Evolutionary conservation across 2,113 vertebrate genomes (phyloP).

Genomic region (Oostethus manadensis): DNA sequence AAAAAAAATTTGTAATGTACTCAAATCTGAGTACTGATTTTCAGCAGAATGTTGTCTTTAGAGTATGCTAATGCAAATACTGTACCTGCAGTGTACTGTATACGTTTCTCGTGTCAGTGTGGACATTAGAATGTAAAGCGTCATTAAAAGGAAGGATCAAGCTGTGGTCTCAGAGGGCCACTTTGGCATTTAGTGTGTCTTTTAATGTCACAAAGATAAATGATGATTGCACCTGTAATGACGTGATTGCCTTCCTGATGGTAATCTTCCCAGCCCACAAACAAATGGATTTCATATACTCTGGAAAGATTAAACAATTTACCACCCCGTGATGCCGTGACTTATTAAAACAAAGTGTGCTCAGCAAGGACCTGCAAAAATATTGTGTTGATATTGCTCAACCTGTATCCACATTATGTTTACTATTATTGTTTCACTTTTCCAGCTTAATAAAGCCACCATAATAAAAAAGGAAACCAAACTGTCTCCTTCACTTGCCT

Average conservation of each 20-base stretch:
- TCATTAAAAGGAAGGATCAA: constrained; percentile 56
- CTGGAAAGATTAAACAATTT: constrained; percentile 72
- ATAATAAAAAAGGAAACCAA: too few species aligned
- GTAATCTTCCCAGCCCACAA: constrained; percentile 65
- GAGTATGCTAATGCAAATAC: not conserved
- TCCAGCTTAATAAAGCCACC: too few species aligned
- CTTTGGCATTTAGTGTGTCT: constrained; percentile 62
- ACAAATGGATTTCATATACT: constrained; percentile 77
- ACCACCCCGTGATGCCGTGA: constrained; percentile 63
- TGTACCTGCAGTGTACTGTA: not conserved
- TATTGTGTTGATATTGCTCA: constrained; percentile 36
- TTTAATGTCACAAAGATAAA: constrained; percentile 66
- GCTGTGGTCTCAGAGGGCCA: constrained; percentile 57
- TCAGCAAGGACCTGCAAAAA: constrained; percentile 42
- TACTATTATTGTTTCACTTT: too few species aligned
- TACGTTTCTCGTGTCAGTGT: constrained; percentile 2
- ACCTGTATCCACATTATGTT: constrained; percentile 33
- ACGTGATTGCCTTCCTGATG: constrained; percentile 62
- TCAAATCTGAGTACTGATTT: too few species aligned
- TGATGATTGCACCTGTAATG: constrained; percentile 67
- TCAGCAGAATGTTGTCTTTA: too few species aligned
- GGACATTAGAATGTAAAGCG: constrained; percentile 43
- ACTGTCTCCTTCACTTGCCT: too few species aligned
- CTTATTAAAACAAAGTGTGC: constrained; percentile 58
- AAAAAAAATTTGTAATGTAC: too few species aligned